phyloP scores from a whole-genome alignment of 2,888 invertebrate species.

The Entomobrya proxima region DNA sequence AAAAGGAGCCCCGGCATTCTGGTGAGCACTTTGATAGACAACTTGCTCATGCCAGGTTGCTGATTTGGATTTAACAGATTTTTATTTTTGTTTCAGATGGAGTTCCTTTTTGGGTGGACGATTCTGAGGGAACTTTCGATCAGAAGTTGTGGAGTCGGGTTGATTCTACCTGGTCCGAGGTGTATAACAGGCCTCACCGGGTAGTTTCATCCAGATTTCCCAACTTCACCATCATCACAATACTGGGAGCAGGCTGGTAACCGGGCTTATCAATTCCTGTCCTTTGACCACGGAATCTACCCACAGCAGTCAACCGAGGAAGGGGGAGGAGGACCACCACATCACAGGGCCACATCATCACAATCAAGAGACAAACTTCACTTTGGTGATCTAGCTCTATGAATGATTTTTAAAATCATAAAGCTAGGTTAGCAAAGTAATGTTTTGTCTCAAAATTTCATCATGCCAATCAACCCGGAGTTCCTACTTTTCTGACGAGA shows the following conservation, averaged over 20 bases:
- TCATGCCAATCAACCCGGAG: neutral
- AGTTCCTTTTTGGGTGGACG: neutral
- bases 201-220: conserved; percentile 75
- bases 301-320: neutral
- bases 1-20: no score
- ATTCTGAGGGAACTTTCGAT: neutral
- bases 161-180: conserved; percentile 70
- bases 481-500: neutral
- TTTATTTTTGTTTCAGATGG: neutral
- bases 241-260: no score
- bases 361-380: conserved; percentile 49
- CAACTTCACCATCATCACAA: conserved; percentile 39
- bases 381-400: conserved; percentile 75
- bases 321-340: neutral
- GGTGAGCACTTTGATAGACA: no score
- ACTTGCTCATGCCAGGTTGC: no score
- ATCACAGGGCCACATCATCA: neutral
- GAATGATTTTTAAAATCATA: conserved; percentile 66
- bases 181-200: conserved; percentile 73
- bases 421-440: conserved; percentile 76
- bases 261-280: no score
- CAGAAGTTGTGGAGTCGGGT: conserved; percentile 52
- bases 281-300: neutral
- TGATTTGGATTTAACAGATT: no score
- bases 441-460: conserved; percentile 45